Percentiles rank a stretch among this genome's conserved stretches.
phyloP scores from a whole-genome alignment of 1,140 invertebrate species.

The Meloidogyne hapla region DNA sequence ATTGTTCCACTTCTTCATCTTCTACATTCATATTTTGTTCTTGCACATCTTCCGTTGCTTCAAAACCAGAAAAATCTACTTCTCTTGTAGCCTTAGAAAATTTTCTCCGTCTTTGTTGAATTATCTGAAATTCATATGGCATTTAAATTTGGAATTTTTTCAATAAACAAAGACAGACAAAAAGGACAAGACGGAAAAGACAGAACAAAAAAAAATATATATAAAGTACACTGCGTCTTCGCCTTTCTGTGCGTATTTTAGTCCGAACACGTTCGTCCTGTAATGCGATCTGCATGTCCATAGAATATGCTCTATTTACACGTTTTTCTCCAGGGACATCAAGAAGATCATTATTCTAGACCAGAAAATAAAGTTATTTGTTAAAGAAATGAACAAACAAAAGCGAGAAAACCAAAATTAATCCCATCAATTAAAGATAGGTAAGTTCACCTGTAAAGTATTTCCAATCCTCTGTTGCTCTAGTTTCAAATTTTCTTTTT shows the following conservation, averaged over 20 bases:
- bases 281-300: constrained; percentile 62
- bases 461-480: constrained; percentile 34
- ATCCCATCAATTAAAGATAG: too few species aligned
- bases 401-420: background rate
- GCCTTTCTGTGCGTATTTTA: constrained; percentile 17
- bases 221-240: constrained; percentile 44
- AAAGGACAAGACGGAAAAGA: background rate
- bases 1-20: constrained; percentile 41
- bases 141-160: background rate
- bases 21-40: constrained; percentile 51
- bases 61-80: constrained; percentile 56
- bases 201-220: constrained; percentile 28
- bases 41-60: constrained; percentile 61
- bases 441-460: constrained; percentile 27
- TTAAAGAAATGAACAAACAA: constrained; percentile 9
- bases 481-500: constrained; percentile 39
- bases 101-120: constrained; percentile 55
- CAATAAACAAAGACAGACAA: background rate
- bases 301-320: constrained; percentile 53
- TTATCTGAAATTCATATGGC: constrained; percentile 42
- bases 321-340: constrained; percentile 14
- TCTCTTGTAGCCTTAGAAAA: constrained; percentile 56
- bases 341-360: constrained; percentile 3
- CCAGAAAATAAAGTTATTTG: constrained; percentile 2
- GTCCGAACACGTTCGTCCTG: constrained; percentile 34